Evolutionary conservation across 1,140 invertebrate genomes (phyloP).

Genomic region (Saccostrea cuccullata): DNA sequence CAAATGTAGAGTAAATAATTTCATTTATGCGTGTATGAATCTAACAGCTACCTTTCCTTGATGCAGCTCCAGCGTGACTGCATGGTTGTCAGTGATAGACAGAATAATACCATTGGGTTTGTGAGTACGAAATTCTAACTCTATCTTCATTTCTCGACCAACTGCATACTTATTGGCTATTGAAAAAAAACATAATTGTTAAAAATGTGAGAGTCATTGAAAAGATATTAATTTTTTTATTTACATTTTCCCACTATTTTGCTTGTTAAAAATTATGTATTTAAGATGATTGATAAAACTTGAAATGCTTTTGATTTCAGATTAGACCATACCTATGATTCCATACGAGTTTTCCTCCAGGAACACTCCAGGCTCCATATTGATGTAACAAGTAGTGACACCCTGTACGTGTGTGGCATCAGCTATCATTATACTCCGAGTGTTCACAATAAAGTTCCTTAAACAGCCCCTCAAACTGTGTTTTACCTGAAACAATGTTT

Average conservation of each 20-base stretch:
- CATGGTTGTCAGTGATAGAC: slow-evolving; percentile 85
- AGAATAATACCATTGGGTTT: slow-evolving; percentile 89
- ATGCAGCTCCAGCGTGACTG: slow-evolving; percentile 87
- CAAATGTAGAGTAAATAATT: too few species aligned
- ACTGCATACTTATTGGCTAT: slow-evolving; percentile 86
- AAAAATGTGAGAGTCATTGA: not conserved
- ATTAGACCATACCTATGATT: slow-evolving; percentile 85
- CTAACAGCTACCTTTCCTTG: slow-evolving; percentile 84
- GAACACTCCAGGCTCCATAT: slow-evolving; percentile 90
- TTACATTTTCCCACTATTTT: not conserved
- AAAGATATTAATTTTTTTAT: not conserved
- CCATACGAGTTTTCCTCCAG: slow-evolving; percentile 91
- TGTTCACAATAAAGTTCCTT: slow-evolving; percentile 86
- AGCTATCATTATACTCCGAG: slow-evolving; percentile 86
- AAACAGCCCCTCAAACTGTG: slow-evolving; percentile 92
- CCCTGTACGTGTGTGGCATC: slow-evolving; percentile 83
- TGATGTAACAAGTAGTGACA: slow-evolving; percentile 92
- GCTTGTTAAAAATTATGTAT: not conserved
- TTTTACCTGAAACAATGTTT: slow-evolving; percentile 78
- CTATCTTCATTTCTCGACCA: slow-evolving; percentile 84
- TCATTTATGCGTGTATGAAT: not conserved
- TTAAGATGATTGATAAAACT: slow-evolving; percentile 30
- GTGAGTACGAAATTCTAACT: slow-evolving; percentile 90
- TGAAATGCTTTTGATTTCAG: not conserved
- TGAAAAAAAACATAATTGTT: slow-evolving; percentile 61